Evolutionary conservation across 2,888 invertebrate genomes (phyloP).

Genomic region (Cryptocephalus moraei): DNA sequence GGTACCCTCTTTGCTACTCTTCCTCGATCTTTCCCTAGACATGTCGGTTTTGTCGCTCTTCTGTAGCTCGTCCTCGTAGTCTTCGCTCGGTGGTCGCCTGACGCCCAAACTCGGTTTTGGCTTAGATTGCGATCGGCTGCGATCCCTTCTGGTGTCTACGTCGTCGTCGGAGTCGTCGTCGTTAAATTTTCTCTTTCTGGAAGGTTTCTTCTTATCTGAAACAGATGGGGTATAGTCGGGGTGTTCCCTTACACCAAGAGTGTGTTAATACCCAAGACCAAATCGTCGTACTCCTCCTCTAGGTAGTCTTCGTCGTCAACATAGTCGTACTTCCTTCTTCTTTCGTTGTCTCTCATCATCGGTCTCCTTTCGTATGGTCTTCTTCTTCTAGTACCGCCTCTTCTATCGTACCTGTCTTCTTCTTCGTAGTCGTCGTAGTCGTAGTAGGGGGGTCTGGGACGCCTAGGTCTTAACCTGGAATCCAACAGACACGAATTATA

Average conservation of each 20-base stretch:
- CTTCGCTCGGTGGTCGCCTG: slow-evolving; percentile 29
- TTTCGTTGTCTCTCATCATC: slow-evolving; percentile 19
- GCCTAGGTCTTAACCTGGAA: slow-evolving; percentile 41
- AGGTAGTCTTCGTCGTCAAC: slow-evolving; percentile 21
- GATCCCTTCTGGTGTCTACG: not conserved
- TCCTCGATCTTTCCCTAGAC: slow-evolving; percentile 10
- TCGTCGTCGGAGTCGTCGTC: not conserved
- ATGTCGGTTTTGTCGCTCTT: slow-evolving; percentile 1
- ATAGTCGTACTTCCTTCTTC: slow-evolving; percentile 23
- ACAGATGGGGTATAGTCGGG: too few relatives aligned
- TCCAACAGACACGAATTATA: not conserved
- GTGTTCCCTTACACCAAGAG: too few relatives aligned
- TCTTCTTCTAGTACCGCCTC: slow-evolving; percentile 21
- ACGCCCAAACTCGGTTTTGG: slow-evolving; percentile 23
- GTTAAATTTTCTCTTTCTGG: slow-evolving; percentile 1
- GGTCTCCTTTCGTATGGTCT: slow-evolving; percentile 24
- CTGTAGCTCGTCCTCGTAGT: slow-evolving; percentile 32
- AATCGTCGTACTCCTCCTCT: slow-evolving; percentile 19
- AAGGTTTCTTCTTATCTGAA: too few relatives aligned
- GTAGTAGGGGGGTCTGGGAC: slow-evolving; percentile 42
- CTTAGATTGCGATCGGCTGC: not conserved
- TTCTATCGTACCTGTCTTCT: slow-evolving; percentile 27
- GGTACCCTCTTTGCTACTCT: slow-evolving; percentile 18
- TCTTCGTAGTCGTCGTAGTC: slow-evolving; percentile 5
- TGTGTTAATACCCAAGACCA: slow-evolving; percentile 2